Evolutionary conservation across 2,113 vertebrate species (phyloP).

Genomic region (Larimichthys crocea): DNA sequence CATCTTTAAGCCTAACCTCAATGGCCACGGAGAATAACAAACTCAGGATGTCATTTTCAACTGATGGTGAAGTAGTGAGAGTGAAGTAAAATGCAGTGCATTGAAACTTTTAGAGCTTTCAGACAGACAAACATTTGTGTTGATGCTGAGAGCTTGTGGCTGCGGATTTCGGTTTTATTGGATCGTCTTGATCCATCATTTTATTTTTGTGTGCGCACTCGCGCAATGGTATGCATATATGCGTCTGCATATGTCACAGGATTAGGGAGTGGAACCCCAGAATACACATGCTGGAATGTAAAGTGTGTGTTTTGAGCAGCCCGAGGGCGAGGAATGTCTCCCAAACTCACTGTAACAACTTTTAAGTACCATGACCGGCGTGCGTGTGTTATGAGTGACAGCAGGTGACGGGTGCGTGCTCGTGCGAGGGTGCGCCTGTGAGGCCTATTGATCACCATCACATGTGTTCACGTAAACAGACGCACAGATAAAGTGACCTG

Average conservation of each 20-base stretch:
- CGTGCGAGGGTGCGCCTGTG: conserved; percentile 43
- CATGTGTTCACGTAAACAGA: conserved; percentile 11
- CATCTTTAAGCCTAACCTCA: conserved; percentile 9
- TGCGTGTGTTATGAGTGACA: conserved; percentile 63
- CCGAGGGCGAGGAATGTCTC: conserved; percentile 65
- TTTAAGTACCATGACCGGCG: conserved; percentile 62
- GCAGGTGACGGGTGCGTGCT: conserved; percentile 72
- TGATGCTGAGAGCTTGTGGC: not conserved
- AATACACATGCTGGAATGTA: conserved; percentile 78
- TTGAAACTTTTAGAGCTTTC: conserved; percentile 21
- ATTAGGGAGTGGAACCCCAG: conserved; percentile 78
- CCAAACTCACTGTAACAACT: conserved; percentile 66
- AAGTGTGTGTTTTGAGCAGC: conserved; percentile 74
- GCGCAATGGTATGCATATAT: conserved; percentile 65
- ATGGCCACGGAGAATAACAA: not conserved
- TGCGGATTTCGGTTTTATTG: conserved; percentile 4
- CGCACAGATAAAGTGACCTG: conserved; percentile 2
- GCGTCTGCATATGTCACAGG: conserved; percentile 69
- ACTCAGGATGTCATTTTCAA: conserved; percentile 35
- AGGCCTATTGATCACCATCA: conserved; percentile 41
- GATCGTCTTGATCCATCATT: conserved; percentile 47
- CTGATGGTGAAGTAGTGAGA: conserved; percentile 7
- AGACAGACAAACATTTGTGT: conserved; percentile 28
- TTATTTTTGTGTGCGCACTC: conserved; percentile 25
- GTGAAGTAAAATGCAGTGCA: not conserved